These are phyloP conservation scores for Latrodectus geometricus DNA, from an alignment of 1,140 invertebrate genomes.

Conservation along the genomic window DNA sequence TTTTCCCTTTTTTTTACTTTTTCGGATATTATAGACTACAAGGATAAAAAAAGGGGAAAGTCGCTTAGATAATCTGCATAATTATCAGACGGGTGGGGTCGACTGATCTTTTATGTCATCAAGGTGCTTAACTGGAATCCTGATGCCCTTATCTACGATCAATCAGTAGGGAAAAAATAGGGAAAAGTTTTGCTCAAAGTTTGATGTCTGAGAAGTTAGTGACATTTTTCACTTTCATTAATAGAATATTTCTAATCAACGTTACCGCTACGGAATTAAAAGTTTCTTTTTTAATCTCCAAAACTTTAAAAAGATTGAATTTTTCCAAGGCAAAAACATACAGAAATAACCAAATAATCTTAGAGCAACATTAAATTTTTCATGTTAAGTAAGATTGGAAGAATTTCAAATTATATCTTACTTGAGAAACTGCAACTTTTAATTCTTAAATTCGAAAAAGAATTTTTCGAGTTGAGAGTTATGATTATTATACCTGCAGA, in stretches of 20 bases:
- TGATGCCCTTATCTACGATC: neutral
- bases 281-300: neutral
- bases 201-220: neutral
- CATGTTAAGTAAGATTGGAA: no score
- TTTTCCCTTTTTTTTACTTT: neutral
- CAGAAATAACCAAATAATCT: no score
- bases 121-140: neutral
- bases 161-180: neutral
- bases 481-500: no score
- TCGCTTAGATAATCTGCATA: neutral
- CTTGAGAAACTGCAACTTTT: no score
- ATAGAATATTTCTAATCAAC: neutral
- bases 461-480: no score
- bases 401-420: no score
- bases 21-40: neutral
- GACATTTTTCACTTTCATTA: neutral
- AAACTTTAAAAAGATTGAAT: neutral
- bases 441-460: no score
- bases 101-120: neutral
- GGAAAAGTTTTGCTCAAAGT: neutral
- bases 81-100: neutral
- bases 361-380: no score
- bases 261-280: neutral
- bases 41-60: neutral
- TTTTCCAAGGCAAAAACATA: no score